Evolutionary conservation across 2,113 vertebrate genomes (phyloP).

Genomic region (Pseudorectes ferrugineus): DNA sequence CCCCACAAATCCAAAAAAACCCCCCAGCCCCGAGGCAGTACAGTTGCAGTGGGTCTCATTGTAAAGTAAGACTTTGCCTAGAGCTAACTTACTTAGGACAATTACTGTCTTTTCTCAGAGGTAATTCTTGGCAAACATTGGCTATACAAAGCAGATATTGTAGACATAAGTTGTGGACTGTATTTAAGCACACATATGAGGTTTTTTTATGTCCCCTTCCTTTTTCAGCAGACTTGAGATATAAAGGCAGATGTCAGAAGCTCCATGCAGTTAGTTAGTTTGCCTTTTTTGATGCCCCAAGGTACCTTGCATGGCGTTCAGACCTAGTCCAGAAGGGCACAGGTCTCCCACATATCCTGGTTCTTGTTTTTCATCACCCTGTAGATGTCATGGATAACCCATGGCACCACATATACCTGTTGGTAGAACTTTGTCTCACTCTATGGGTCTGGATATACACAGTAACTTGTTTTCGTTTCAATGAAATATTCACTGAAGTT

Average conservation of each 20-base stretch:
- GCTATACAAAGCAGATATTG: neutral
- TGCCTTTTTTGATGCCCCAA: neutral
- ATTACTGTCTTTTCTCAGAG: neutral
- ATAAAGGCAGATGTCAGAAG: neutral
- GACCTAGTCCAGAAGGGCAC: neutral
- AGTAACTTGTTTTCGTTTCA: neutral
- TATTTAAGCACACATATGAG: neutral
- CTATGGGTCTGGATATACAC: neutral
- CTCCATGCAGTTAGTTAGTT: neutral
- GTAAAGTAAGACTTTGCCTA: neutral
- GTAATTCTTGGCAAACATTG: neutral
- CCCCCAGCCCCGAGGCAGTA: neutral
- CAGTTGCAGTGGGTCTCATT: neutral
- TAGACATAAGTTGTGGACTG: neutral
- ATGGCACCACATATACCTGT: neutral
- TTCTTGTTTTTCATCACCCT: neutral
- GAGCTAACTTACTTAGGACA: neutral
- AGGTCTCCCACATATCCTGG: neutral
- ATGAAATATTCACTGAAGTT: neutral
- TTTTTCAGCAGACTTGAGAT: neutral
- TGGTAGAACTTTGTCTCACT: neutral
- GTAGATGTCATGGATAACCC: neutral
- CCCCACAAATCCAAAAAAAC: accelerated
- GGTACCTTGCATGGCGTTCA: neutral
- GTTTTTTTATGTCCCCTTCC: neutral